Evolutionary conservation across 2,113 vertebrate species (phyloP).

Genomic region (Callocephalon fimbriatum): DNA sequence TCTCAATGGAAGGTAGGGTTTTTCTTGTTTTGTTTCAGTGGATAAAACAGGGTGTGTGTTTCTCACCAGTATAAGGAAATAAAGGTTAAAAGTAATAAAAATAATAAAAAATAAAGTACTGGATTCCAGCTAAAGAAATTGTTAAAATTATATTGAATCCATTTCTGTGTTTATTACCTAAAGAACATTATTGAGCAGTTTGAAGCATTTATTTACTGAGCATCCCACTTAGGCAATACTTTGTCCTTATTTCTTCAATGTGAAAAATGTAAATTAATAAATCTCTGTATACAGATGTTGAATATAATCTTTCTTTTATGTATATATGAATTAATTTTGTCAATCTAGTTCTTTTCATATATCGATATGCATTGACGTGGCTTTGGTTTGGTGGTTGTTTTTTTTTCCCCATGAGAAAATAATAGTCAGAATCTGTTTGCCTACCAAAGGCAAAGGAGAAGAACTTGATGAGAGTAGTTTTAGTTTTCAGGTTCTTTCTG

Average conservation of each 20-base stretch:
- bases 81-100: background rate
- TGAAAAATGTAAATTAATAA: background rate
- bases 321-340: background rate
- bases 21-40: background rate
- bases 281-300: background rate
- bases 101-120: background rate
- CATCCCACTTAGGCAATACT: background rate
- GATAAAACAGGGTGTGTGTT: background rate
- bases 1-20: background rate
- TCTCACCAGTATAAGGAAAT: background rate
- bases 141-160: background rate
- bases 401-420: rapidly evolving
- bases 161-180: background rate
- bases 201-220: background rate
- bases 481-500: background rate
- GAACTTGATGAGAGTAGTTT: background rate
- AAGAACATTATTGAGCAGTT: background rate
- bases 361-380: background rate
- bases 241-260: background rate
- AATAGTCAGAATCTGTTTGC: background rate
- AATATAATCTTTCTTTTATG: background rate
- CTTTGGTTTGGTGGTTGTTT: background rate
- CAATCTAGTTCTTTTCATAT: background rate
- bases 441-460: background rate
- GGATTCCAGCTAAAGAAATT: background rate